Evolutionary conservation across 2,113 vertebrate genomes (phyloP).

Genomic region (Phaethornis superciliosus): DNA sequence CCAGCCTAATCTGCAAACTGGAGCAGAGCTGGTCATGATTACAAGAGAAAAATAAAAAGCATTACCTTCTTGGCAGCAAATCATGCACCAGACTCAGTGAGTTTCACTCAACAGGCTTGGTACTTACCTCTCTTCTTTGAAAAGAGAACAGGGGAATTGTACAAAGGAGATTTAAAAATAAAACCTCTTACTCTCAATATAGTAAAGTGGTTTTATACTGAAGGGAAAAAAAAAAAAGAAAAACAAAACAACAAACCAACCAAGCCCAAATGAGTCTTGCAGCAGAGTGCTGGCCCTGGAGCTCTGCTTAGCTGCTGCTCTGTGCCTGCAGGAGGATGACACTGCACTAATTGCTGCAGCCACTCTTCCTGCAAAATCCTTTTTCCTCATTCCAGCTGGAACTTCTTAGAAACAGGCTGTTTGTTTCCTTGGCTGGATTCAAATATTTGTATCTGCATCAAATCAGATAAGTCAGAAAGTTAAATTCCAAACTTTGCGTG

Average conservation of each 20-base stretch:
- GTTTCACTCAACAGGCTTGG: not conserved
- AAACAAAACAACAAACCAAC: too few relatives aligned
- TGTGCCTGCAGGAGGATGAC: not conserved
- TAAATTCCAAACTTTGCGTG: not conserved
- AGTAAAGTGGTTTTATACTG: not conserved
- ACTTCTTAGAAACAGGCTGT: conserved; percentile 5
- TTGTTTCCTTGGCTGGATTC: conserved; percentile 37
- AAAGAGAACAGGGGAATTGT: not conserved
- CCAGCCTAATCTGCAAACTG: not conserved
- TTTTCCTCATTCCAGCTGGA: conserved; percentile 10
- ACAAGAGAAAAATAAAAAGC: not conserved
- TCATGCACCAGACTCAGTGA: fast-evolving
- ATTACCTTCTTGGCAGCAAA: not conserved
- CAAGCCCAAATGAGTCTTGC: fast-evolving
- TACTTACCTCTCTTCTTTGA: not conserved
- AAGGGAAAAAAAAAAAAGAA: not conserved
- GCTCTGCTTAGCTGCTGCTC: not conserved
- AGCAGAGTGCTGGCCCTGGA: fast-evolving
- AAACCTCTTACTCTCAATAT: not conserved
- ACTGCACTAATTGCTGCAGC: not conserved
- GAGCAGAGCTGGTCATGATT: not conserved
- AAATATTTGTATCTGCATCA: conserved; percentile 53
- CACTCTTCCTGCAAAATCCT: not conserved
- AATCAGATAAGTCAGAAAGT: conserved; percentile 58
- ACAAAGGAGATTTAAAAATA: not conserved